These are phyloP conservation scores for Thymallus thymallus DNA, from an alignment of 2,113 vertebrate genomes.

Conservation along the genomic window DNA sequence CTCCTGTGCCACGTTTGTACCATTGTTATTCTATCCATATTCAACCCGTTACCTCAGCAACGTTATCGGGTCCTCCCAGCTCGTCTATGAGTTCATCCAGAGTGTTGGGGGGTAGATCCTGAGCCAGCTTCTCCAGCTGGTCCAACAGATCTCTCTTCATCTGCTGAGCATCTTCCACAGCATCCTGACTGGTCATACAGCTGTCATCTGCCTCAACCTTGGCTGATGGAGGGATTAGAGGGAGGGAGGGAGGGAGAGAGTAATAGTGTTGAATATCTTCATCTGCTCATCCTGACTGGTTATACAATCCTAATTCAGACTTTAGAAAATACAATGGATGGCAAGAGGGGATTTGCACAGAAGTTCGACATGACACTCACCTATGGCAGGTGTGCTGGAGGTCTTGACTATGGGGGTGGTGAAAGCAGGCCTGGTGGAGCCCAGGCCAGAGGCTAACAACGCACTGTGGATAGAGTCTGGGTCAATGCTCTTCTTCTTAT, in stretches of 20 bases:
- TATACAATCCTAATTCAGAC: too few relatives aligned
- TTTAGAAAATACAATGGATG: too few relatives aligned
- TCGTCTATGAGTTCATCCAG: conserved; percentile 97
- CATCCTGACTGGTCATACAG: conserved; percentile 92
- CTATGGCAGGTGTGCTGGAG: conserved; percentile 58
- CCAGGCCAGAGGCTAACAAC: conserved; percentile 97
- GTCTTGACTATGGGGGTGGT: conserved; percentile 79
- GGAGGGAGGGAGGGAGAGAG: not conserved
- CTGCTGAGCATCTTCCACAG: conserved; percentile 92
- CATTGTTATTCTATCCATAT: too few relatives aligned
- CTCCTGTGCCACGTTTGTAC: too few relatives aligned
- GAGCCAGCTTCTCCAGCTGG: conserved; percentile 87
- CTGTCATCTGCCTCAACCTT: conserved; percentile 81
- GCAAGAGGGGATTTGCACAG: too few relatives aligned
- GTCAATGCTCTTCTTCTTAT: conserved; percentile 80
- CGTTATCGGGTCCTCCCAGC: conserved; percentile 94
- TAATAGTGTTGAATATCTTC: too few relatives aligned
- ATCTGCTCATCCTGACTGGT: too few relatives aligned
- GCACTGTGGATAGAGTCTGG: conserved; percentile 99
- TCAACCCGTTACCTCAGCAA: conserved; percentile 84
- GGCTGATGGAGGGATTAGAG: conserved; percentile 57
- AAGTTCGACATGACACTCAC: too few relatives aligned
- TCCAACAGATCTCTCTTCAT: conserved; percentile 94
- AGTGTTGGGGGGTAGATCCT: conserved; percentile 92
- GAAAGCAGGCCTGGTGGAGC: conserved; percentile 88